Percentiles rank a stretch among this genome's conserved stretches.
phyloP scores from a whole-genome alignment of 2,888 invertebrate genomes.

The Thelaira solivaga region DNA sequence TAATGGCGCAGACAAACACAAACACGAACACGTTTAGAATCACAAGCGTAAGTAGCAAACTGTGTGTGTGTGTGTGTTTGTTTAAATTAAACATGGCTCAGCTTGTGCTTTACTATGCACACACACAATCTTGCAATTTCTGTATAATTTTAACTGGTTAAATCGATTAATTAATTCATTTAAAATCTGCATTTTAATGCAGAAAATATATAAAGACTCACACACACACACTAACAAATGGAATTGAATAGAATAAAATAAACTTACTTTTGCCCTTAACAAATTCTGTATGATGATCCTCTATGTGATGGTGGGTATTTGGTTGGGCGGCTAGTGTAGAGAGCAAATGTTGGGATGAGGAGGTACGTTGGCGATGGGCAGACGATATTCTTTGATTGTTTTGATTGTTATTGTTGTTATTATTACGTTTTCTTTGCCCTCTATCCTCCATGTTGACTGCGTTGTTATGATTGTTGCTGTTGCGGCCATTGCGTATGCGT shows the following conservation, averaged over 20 bases:
- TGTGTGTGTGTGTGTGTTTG: not conserved
- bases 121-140: not conserved
- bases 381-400: slow-evolving; percentile 61
- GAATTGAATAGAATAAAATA: not conserved
- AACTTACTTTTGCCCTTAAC: slow-evolving; percentile 89
- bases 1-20: slow-evolving; percentile 55
- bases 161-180: slow-evolving; percentile 36
- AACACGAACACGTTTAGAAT: not conserved
- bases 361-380: slow-evolving; percentile 62
- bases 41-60: not conserved
- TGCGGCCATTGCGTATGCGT: slow-evolving; percentile 55
- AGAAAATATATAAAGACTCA: not conserved
- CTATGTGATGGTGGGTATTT: slow-evolving; percentile 73
- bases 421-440: slow-evolving; percentile 51
- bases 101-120: not conserved
- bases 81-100: not conserved
- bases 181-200: not conserved
- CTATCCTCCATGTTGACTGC: slow-evolving; percentile 38
- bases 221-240: not conserved
- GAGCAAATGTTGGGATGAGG: slow-evolving; percentile 55
- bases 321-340: slow-evolving; percentile 66
- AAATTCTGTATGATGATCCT: slow-evolving; percentile 80
- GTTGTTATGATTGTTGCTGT: slow-evolving; percentile 23
- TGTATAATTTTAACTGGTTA: slow-evolving; percentile 29
- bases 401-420: too few relatives aligned